phyloP scores from a whole-genome alignment of 1,140 invertebrate species.

The Acromyrmex echinatior region DNA sequence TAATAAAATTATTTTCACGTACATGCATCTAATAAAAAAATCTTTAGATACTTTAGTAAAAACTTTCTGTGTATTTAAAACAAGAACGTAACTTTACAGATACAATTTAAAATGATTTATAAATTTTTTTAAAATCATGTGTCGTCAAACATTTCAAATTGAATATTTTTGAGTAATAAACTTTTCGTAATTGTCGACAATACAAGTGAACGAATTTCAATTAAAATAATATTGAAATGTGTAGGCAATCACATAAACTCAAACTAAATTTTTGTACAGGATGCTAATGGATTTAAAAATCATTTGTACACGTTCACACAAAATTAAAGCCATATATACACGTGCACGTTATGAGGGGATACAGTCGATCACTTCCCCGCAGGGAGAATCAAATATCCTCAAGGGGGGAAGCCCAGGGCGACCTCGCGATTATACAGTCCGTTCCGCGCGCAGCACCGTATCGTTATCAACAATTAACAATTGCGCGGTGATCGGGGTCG shows the following conservation, averaged over 20 bases:
- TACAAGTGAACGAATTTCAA: neutral
- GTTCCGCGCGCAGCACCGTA: neutral
- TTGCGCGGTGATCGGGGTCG: constrained; percentile 31
- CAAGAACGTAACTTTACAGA: neutral
- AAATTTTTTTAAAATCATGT: neutral
- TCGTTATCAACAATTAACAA: constrained; percentile 59
- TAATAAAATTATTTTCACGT: too few relatives aligned
- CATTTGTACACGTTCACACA: neutral
- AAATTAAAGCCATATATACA: neutral
- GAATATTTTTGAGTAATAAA: neutral
- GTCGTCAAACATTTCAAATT: too few relatives aligned
- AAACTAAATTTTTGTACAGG: neutral
- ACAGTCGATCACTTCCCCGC: neutral
- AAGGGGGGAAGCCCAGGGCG: constrained; percentile 6
- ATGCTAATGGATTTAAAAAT: neutral
- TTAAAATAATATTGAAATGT: neutral
- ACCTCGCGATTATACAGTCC: neutral
- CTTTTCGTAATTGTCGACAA: neutral
- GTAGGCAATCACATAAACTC: neutral
- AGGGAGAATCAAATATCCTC: constrained; percentile 37
- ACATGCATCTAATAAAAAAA: too few relatives aligned
- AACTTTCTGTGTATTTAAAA: neutral
- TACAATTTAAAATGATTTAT: neutral
- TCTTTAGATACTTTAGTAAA: too few relatives aligned
- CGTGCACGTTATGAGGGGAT: neutral